Conservation (phyloP, 2,888 invertebrate species). For the Machimus atricapillus region DNA sequence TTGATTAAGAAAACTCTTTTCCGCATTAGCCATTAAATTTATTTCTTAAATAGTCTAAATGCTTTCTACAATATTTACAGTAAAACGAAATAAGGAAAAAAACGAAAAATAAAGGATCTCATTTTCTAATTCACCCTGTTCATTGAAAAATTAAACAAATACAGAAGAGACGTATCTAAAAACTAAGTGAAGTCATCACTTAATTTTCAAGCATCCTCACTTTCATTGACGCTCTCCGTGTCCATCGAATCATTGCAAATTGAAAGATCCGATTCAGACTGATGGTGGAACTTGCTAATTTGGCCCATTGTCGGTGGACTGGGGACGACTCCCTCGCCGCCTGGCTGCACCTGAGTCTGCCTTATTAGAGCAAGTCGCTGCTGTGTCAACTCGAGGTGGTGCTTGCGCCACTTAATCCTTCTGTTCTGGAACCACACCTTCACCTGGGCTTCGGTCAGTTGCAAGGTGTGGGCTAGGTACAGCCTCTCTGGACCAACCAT, state of each 20-base stretch:
- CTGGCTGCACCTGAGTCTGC: slow-evolving; percentile 57
- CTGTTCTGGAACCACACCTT: slow-evolving; percentile 94
- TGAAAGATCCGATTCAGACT: slow-evolving; percentile 61
- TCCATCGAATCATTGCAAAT: slow-evolving; percentile 62
- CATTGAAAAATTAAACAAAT: not conserved
- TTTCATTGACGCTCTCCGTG: slow-evolving; percentile 59
- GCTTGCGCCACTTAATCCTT: slow-evolving; percentile 91
- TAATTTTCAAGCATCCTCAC: slow-evolving; percentile 52
- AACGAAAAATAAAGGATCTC: not conserved
- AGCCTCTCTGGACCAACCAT: slow-evolving; percentile 97
- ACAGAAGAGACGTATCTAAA: not conserved
- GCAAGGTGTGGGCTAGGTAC: slow-evolving; percentile 75
- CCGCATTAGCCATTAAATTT: not conserved
- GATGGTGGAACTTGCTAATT: slow-evolving; percentile 32
- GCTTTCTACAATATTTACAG: slow-evolving; percentile 25
- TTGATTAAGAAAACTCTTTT: not conserved
- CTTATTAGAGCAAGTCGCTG: slow-evolving; percentile 73
- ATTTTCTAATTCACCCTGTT: slow-evolving; percentile 11
- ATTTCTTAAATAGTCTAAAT: not conserved
- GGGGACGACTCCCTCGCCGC: slow-evolving; percentile 22
- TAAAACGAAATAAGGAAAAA: slow-evolving; percentile 8
- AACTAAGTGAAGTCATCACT: not conserved
- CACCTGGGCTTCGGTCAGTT: slow-evolving; percentile 68
- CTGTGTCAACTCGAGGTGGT: slow-evolving; percentile 90
- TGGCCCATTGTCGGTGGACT: not conserved